Conservation (phyloP, 2,113 vertebrate species). For the Panurus biarmicus region DNA sequence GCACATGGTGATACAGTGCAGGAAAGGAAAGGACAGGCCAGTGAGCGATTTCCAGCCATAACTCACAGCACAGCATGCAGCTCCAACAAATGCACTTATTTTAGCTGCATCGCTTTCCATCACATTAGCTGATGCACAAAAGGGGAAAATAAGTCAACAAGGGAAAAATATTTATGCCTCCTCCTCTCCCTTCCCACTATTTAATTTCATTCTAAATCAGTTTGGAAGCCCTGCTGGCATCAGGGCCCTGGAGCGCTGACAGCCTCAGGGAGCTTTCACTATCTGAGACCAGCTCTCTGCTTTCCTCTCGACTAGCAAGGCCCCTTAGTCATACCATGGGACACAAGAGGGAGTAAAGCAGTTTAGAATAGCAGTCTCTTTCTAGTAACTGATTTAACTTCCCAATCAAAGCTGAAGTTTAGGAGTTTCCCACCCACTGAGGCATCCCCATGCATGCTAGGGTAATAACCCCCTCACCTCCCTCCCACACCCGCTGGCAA, state of each 20-base stretch:
- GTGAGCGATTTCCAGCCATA: neutral
- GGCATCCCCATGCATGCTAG: neutral
- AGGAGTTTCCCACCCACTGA: neutral
- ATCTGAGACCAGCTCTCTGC: neutral
- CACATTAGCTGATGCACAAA: neutral
- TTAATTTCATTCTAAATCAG: neutral
- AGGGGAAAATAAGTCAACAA: neutral
- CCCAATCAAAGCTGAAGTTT: neutral
- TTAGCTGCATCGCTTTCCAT: neutral
- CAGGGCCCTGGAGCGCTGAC: neutral
- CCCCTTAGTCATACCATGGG: neutral
- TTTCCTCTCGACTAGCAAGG: neutral
- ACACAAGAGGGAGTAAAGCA: neutral
- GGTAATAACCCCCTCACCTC: neutral
- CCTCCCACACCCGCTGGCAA: neutral
- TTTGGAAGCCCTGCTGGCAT: neutral
- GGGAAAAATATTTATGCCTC: slow-evolving; percentile 7
- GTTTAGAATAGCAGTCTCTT: neutral
- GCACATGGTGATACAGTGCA: accelerated
- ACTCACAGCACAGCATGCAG: neutral
- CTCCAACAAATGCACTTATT: neutral
- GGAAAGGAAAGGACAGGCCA: neutral
- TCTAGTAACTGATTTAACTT: neutral
- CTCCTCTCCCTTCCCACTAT: neutral
- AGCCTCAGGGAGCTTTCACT: neutral